These are phyloP conservation scores for Coptodon bakossiorum DNA, from an alignment of 2,113 vertebrate genomes.

Conservation along the genomic window DNA sequence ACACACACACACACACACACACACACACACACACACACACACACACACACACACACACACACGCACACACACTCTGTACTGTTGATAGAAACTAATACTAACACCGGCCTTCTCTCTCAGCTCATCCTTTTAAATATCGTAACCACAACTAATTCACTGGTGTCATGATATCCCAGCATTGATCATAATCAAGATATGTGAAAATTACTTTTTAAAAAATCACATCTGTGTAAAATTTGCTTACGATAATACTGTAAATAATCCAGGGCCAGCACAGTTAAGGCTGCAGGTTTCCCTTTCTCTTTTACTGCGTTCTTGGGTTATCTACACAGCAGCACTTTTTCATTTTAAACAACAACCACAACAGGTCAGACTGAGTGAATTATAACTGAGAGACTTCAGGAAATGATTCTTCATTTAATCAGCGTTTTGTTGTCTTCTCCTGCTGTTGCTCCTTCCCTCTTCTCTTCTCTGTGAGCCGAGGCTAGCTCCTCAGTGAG, in stretches of 20 bases:
- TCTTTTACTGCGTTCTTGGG: neutral
- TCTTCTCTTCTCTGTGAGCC: neutral
- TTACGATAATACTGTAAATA: neutral
- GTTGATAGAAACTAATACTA: neutral
- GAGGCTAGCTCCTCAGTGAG: neutral
- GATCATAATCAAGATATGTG: neutral
- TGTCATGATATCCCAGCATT: neutral
- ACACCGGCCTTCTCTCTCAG: neutral
- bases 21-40: too few species aligned
- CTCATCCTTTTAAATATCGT: neutral
- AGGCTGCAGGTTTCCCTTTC: neutral
- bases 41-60: too few species aligned
- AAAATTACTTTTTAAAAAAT: neutral
- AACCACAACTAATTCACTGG: neutral
- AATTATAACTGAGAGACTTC: neutral
- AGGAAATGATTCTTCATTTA: neutral
- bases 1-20: neutral
- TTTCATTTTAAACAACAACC: neutral
- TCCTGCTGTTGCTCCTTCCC: neutral
- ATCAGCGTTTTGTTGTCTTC: neutral
- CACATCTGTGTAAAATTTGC: neutral
- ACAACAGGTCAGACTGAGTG: neutral
- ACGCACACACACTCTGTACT: neutral
- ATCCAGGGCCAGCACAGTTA: neutral
- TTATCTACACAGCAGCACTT: neutral